Percentiles rank a stretch among this genome's conserved stretches.
phyloP scores from a whole-genome alignment of 2,113 vertebrate genomes.

The Sphaerodactylus townsendi region DNA sequence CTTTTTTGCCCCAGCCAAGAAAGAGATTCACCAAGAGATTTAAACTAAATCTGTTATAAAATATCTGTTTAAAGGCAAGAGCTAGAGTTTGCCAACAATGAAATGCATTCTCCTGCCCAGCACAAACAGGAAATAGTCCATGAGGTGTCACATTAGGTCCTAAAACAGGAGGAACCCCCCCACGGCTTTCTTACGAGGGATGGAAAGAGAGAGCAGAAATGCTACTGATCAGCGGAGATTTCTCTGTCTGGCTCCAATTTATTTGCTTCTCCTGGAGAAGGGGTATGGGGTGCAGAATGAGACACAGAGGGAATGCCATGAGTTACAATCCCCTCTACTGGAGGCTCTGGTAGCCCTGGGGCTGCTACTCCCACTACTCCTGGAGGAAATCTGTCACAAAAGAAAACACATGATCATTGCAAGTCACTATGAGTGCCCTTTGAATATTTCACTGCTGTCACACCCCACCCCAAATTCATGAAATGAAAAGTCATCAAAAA shows the following conservation, averaged over 20 bases:
- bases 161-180: conserved; percentile 57
- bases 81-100: conserved; percentile 70
- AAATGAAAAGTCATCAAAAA: not conserved
- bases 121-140: conserved; percentile 66
- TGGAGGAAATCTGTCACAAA: conserved; percentile 83
- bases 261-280: conserved; percentile 87
- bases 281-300: conserved; percentile 78
- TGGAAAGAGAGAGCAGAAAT: conserved; percentile 63
- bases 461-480: too few relatives aligned
- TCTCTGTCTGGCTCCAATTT: conserved; percentile 95
- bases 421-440: conserved; percentile 10
- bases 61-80: conserved; percentile 72
- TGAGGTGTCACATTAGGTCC: conserved; percentile 67
- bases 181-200: conserved; percentile 56
- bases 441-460: not conserved
- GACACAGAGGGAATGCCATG: conserved; percentile 86
- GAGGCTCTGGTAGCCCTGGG: conserved; percentile 80
- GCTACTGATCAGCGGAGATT: conserved; percentile 92
- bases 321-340: conserved; percentile 85
- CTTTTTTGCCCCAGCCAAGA: conserved; percentile 63
- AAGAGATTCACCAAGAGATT: conserved; percentile 60
- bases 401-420: conserved; percentile 45
- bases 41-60: conserved; percentile 73
- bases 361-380: conserved; percentile 86
- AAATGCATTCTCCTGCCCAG: conserved; percentile 66